Base-by-base conservation (phyloP, 2,888 invertebrate genomes). In the Scaptomyza caliginosa region DNA sequence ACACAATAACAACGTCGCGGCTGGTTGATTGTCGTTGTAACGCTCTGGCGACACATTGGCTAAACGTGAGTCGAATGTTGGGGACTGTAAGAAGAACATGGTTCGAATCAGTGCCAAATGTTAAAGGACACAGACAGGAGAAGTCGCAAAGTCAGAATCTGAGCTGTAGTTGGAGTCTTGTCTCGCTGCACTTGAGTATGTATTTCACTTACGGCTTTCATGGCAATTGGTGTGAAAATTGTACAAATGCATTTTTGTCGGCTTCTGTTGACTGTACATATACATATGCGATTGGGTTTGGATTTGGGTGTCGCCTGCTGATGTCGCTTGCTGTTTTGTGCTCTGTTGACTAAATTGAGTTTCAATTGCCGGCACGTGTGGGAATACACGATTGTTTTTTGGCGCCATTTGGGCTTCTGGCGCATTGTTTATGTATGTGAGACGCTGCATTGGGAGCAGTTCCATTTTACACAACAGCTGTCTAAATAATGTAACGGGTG, bases 141-240 rank as follows among this genome's bases (percentile, higher is more conserved):
- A 26, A 26, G 16, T 16, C 38, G 4, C 10, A 13, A 8, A 0
- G 0, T 4, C 21, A 32, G 40, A 59, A 59, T 42, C 65, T 50
- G 57, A 66, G 48, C 42, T 34, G 49, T 30, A 57, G 46, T 32
- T 54, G 36, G 19, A 23, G 58, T 23, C 43, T 50, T 39, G 46
- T 36, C 26, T 36, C 26, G 69, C 42, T 80, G 78, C 83, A 78
- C 77, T 81, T 78, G 74, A 81, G 78, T 81, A 65, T 73, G 73
- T 73, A 68, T 80, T 83, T 81, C 83, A 81, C 81, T 81, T 81
- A 83, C 81, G 62, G 77, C 77, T 79, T 81, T 80, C 77, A 80
- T 79, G 67, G 77, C 81, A 81, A 81, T 83, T 81, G 81, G 81
- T 77, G 81, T 81, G 81, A 83, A 81, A 81, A 80, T 83, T 83